Evolutionary conservation across 1,140 invertebrate species (phyloP).

Genomic region (Cephus cinctus): DNA sequence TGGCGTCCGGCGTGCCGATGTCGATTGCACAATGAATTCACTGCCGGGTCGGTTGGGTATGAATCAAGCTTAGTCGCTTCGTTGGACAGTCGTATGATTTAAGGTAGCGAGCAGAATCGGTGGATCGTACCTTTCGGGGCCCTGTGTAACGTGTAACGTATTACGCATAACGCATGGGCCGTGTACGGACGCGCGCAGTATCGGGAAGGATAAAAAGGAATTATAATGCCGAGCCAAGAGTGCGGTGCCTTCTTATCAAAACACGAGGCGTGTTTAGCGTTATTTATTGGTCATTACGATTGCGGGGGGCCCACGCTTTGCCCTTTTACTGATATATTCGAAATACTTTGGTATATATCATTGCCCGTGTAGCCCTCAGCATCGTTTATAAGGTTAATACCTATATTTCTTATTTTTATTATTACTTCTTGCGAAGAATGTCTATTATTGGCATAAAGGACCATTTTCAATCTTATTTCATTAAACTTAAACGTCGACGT

Average conservation of each 20-base stretch:
- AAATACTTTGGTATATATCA: no score
- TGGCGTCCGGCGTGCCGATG: not conserved
- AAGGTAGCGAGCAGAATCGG: conserved; percentile 22
- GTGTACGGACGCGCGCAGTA: not conserved
- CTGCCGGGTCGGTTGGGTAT: conserved; percentile 17
- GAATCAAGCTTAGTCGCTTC: conserved; percentile 41
- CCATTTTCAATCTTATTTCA: no score
- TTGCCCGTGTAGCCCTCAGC: no score
- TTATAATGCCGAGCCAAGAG: conserved; percentile 23
- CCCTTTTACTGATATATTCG: no score
- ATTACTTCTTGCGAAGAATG: no score
- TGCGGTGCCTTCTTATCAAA: conserved; percentile 34
- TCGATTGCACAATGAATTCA: not conserved
- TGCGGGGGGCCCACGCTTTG: not conserved
- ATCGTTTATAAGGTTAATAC: no score
- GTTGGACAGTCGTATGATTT: conserved; percentile 40
- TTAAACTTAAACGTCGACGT: no score
- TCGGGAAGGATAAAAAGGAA: conserved; percentile 10
- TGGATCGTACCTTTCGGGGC: no score
- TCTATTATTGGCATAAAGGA: no score
- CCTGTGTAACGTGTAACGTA: conserved; percentile 14
- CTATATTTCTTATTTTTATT: no score
- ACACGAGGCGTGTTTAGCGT: conserved; percentile 34
- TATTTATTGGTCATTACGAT: conserved; percentile 40
- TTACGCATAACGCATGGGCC: conserved; percentile 4